Conservation (phyloP, 2,888 invertebrate species). For the Aporophyla lueneburgensis region DNA sequence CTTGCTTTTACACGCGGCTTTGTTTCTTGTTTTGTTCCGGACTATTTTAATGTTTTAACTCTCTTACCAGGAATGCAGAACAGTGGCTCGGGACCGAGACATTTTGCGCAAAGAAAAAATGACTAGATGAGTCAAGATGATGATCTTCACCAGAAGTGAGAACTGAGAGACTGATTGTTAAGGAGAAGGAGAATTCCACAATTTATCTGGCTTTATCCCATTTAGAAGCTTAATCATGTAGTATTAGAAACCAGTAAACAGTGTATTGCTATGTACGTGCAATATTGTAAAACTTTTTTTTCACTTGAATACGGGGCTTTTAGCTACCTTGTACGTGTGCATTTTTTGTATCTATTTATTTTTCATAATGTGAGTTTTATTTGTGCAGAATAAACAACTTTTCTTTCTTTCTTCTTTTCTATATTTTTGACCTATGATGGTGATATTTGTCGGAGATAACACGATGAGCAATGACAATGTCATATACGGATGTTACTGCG, state of each 20-base stretch:
- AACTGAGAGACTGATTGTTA: neutral
- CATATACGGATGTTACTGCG: neutral
- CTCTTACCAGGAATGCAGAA: neutral
- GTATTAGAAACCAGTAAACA: too few species aligned
- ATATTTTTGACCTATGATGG: neutral
- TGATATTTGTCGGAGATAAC: neutral
- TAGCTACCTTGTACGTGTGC: too few species aligned
- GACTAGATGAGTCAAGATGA: neutral
- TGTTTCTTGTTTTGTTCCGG: neutral
- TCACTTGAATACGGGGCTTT: too few species aligned
- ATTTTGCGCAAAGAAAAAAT: too few species aligned
- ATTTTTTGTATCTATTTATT: too few species aligned
- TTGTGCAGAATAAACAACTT: too few species aligned
- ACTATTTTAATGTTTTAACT: neutral
- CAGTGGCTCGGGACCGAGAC: too few species aligned
- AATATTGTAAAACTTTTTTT: too few species aligned
- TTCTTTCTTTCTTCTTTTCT: too few species aligned
- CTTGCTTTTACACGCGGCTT: conserved; percentile 31
- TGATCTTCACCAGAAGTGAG: neutral
- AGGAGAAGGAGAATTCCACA: neutral
- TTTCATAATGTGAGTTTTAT: too few species aligned
- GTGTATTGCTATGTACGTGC: too few species aligned
- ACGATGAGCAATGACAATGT: neutral
- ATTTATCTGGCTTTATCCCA: neutral
- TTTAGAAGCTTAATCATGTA: neutral